These are phyloP conservation scores for Kryptopterus vitreolus DNA, from an alignment of 2,797 vertebrate genomes.

Conservation along the genomic window DNA sequence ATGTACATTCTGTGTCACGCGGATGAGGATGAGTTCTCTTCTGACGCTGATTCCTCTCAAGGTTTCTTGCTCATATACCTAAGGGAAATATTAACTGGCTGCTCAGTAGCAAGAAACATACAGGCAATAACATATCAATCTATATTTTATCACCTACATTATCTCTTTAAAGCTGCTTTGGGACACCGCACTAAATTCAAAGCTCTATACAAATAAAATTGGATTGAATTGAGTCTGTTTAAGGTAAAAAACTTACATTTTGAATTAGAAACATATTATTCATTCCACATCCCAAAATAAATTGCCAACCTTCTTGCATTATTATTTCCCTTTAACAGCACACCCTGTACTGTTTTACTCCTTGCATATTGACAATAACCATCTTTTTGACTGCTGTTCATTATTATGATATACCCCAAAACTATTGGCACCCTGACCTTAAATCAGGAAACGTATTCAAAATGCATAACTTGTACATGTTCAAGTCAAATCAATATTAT, in stretches of 20 bases:
- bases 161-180: no score
- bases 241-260: background rate
- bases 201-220: no score
- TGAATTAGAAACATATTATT: background rate
- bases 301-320: background rate
- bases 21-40: no score
- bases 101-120: no score
- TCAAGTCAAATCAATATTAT: background rate
- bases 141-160: no score
- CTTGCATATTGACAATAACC: background rate
- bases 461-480: background rate
- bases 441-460: background rate
- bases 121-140: no score
- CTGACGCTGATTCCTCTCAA: no score
- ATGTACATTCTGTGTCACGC: no score
- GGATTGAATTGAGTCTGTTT: no score
- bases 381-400: background rate
- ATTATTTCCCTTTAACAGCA: background rate
- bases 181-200: no score
- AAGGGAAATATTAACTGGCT: no score
- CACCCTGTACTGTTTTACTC: background rate
- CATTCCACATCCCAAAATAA: background rate
- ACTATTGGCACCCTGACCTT: background rate
- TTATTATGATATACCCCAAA: constrained; percentile 5
- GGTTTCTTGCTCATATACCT: no score